Percentiles rank a stretch among this genome's conserved stretches.
phyloP scores from a whole-genome alignment of 2,797 vertebrate species.

The Podarcis lilfordi region DNA sequence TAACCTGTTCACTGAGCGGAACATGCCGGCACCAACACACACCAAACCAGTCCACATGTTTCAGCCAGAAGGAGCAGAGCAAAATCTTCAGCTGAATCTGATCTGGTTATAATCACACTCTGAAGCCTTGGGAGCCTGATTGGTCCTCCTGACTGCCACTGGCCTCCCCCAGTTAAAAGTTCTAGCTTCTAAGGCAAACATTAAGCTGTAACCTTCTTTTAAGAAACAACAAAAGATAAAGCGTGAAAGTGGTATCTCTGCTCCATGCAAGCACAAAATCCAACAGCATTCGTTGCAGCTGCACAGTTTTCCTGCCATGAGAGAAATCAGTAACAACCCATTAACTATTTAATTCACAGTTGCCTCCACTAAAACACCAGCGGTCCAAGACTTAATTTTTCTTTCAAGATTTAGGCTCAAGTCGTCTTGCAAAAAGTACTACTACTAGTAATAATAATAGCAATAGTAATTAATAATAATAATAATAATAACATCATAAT shows the following conservation, averaged over 20 bases:
- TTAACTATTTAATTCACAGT: conserved; percentile 28
- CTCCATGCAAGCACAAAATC: conserved; percentile 4
- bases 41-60: not conserved
- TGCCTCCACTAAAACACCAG: not conserved
- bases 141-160: not conserved
- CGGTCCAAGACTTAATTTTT: not conserved
- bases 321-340: not conserved
- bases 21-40: not conserved
- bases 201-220: not conserved
- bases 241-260: not conserved
- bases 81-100: too few relatives aligned
- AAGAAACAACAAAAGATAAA: not conserved
- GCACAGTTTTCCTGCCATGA: conserved; percentile 34
- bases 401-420: not conserved
- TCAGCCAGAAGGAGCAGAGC: not conserved
- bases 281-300: fast-evolving
- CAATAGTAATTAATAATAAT: not conserved
- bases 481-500: not conserved
- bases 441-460: not conserved
- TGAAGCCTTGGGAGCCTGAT: not conserved
- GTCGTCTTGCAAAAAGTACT: not conserved
- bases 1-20: not conserved
- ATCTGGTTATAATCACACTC: not conserved
- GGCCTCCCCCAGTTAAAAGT: not conserved
- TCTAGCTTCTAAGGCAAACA: not conserved